Evolutionary conservation across 2,888 invertebrate genomes (phyloP).

Genomic region (Steinernema carpocapsae): DNA sequence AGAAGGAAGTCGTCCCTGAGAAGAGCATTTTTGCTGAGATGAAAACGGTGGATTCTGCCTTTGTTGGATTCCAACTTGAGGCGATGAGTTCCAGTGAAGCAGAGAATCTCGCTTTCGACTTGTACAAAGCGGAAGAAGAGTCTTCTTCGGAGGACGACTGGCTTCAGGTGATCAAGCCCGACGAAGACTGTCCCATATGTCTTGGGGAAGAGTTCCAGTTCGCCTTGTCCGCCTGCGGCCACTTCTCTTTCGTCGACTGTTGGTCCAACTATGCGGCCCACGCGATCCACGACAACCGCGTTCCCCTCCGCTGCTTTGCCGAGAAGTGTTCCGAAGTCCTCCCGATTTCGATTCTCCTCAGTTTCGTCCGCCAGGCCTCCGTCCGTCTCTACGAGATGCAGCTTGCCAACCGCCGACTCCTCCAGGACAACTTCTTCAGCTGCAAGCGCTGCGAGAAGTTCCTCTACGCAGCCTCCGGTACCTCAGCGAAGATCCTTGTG

Average conservation of each 20-base stretch:
- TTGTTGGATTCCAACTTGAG: not conserved
- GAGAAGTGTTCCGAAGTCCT: constrained; percentile 8
- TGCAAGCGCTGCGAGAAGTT: constrained; percentile 19
- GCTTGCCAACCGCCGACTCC: constrained; percentile 15
- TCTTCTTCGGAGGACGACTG: not conserved
- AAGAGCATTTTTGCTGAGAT: not conserved
- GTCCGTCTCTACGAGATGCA: constrained; percentile 22
- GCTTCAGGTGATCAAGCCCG: not conserved
- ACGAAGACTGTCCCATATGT: not conserved
- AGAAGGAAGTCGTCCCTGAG: not conserved
- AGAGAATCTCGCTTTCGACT: constrained; percentile 3
- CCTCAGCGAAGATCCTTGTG: not conserved
- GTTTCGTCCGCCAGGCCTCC: constrained; percentile 10
- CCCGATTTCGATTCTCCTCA: not conserved
- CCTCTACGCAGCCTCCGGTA: not conserved
- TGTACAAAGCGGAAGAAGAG: not conserved
- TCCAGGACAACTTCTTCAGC: constrained; percentile 15
- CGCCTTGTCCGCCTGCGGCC: constrained; percentile 10
- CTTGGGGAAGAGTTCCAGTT: not conserved
- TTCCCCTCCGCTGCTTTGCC: not conserved
- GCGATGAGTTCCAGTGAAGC: not conserved
- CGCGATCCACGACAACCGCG: constrained; percentile 28
- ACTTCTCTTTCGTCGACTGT: constrained; percentile 11
- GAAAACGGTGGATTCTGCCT: not conserved
- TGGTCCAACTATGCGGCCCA: constrained; percentile 7